Evolutionary conservation across 2,113 vertebrate species (phyloP).

Genomic region (Nipponia nippon): DNA sequence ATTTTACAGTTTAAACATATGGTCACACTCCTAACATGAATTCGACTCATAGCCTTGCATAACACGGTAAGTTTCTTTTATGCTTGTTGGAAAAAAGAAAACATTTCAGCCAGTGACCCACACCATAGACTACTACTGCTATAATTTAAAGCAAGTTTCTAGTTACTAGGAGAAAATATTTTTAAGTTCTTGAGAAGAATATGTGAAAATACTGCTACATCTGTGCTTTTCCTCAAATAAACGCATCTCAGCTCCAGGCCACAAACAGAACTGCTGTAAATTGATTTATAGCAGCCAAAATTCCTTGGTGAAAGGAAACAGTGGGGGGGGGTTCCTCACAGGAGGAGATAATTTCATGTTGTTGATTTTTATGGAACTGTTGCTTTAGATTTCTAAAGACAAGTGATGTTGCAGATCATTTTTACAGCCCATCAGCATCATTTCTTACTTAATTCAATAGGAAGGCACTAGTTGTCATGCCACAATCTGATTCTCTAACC

Average conservation of each 20-base stretch:
- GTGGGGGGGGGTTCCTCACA: fast-evolving
- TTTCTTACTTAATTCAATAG: not conserved
- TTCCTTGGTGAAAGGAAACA: not conserved
- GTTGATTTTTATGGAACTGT: not conserved
- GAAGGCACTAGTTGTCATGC: not conserved
- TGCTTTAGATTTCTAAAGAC: not conserved
- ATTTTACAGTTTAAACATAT: not conserved
- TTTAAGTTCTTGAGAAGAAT: not conserved
- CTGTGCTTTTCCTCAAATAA: not conserved
- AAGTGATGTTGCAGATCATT: not conserved
- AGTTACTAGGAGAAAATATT: not conserved
- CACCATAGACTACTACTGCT: not conserved
- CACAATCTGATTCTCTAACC: not conserved
- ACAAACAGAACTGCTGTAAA: not conserved
- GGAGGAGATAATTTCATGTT: not conserved
- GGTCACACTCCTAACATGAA: not conserved
- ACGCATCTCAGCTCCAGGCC: not conserved
- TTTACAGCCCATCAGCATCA: not conserved
- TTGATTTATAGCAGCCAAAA: not conserved
- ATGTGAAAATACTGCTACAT: not conserved
- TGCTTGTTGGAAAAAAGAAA: not conserved
- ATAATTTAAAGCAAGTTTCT: not conserved
- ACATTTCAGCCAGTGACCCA: not conserved
- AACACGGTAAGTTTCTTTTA: not conserved
- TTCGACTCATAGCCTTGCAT: not conserved